Evolutionary conservation across 2,888 invertebrate genomes (phyloP), one percentile per base, ranked within the genome.

Genomic region (Laspeyria flexula): DNA sequence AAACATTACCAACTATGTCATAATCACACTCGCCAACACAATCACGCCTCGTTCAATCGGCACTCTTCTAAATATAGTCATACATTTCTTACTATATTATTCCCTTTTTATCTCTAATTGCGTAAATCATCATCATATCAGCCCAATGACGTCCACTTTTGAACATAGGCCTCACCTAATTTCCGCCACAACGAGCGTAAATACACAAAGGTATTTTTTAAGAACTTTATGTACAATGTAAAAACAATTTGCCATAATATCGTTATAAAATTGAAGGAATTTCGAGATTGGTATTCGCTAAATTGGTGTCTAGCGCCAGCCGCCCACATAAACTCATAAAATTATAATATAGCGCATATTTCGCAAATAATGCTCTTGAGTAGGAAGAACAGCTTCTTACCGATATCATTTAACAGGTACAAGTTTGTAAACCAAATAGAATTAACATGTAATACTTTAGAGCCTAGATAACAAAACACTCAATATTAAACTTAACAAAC

Each of bases 1-100:
- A 79, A 81, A 84, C 82, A 83, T 83, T 79, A 80, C 80, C 63
- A 68, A 65, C 70, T 60, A 65, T 69, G 69, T 69, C 69, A 69
- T 69, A 69, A 69, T 61, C 54, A 49, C 40, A 61, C 53, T 66
- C 62, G 63, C 66, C 67, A 67, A 68, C 63, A 65, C 63, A 54
- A 40, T 48, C 53, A 34, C 33, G 50, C 35, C 39, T 13, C 42
- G 48, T 52, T 46, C 55, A 41, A 58, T 59, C 56, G 41, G 40
- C 52, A 37, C 45, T 59, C 52, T 35, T 31, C 48, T 53, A 39
- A 47, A 62, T 58, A 61, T 45, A 60, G 41, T 50, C 49, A 50
- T 56, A 64, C 27, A 54, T 30, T 54, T 45, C 21, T 5, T 33
- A 40, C 27, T 13, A 40, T 34, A 34, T 34, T 34, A 13, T n/a